Conservation (phyloP, 2,888 invertebrate species). For the Sussaba pulchella region DNA sequence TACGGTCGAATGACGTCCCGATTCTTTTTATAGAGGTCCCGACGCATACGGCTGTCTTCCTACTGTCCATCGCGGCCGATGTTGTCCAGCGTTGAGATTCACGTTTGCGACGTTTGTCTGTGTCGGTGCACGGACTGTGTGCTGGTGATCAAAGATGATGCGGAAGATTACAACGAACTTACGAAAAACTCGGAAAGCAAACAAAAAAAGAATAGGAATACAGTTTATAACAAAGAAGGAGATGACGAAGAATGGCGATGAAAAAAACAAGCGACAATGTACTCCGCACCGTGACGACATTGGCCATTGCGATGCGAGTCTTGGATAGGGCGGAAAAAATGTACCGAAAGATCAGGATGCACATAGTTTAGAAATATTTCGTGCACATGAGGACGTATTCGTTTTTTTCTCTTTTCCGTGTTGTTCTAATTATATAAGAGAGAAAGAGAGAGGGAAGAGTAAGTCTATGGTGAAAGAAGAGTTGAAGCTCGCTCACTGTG, state of each 20-base stretch:
- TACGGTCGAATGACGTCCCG: conserved; percentile 51
- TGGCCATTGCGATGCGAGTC: conserved; percentile 35
- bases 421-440: not conserved
- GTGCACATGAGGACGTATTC: not conserved
- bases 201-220: conserved; percentile 1
- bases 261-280: not conserved
- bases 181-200: not conserved
- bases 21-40: conserved; percentile 55
- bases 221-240: conserved; percentile 9
- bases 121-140: not conserved
- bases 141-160: conserved; percentile 18
- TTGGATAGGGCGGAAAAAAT: conserved; percentile 22
- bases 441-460: not conserved
- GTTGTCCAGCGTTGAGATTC: conserved; percentile 31
- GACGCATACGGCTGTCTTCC: no score
- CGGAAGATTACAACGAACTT: no score
- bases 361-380: conserved; percentile 6
- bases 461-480: not conserved
- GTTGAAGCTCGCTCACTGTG: not conserved
- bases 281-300: not conserved
- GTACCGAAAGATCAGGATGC: not conserved
- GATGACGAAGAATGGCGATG: conserved; percentile 6
- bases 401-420: not conserved
- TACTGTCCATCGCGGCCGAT: no score
- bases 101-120: conserved; percentile 7